Percentiles rank a stretch among this genome's conserved stretches.
These are phyloP conservation scores for Pogoniulus pusillus DNA, from an alignment of 2,797 vertebrate genomes.

Conservation along the genomic window DNA sequence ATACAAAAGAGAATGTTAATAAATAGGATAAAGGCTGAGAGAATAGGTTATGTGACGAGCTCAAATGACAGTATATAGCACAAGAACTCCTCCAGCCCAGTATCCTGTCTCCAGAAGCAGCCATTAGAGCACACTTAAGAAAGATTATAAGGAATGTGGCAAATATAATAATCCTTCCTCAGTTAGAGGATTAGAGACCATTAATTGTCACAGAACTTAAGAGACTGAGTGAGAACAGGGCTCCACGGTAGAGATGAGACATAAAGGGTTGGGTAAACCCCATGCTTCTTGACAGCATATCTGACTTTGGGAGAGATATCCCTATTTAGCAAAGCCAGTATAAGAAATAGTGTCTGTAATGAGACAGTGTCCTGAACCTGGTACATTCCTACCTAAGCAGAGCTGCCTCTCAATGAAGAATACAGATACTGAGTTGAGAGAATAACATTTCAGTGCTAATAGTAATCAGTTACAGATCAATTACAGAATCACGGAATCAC, in stretches of 20 bases:
- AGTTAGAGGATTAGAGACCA: not conserved
- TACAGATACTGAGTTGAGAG: not conserved
- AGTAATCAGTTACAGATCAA: too few relatives aligned
- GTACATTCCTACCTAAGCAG: not conserved
- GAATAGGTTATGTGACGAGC: not conserved
- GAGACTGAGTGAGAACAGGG: not conserved
- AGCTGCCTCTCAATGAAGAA: not conserved
- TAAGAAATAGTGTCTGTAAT: not conserved
- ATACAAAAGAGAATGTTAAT: conserved; percentile 5
- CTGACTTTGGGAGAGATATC: not conserved
- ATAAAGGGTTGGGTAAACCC: not conserved
- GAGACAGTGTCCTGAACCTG: not conserved
- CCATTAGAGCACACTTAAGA: not conserved
- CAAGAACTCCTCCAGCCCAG: not conserved
- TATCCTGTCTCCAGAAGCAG: conserved; percentile 5
- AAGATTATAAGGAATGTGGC: not conserved
- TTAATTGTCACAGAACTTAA: conserved; percentile 22
- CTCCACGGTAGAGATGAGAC: not conserved
- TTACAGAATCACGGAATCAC: too few relatives aligned
- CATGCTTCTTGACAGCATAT: not conserved
- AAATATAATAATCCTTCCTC: conserved; percentile 35
- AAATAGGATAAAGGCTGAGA: conserved; percentile 12
- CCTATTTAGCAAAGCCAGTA: not conserved
- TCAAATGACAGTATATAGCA: not conserved
- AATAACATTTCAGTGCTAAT: not conserved